A percentile compares a stretch with the other conserved stretches of the same genome.
phyloP scores from a whole-genome alignment of 2,113 vertebrate genomes.

The Asarcornis scutulata region DNA sequence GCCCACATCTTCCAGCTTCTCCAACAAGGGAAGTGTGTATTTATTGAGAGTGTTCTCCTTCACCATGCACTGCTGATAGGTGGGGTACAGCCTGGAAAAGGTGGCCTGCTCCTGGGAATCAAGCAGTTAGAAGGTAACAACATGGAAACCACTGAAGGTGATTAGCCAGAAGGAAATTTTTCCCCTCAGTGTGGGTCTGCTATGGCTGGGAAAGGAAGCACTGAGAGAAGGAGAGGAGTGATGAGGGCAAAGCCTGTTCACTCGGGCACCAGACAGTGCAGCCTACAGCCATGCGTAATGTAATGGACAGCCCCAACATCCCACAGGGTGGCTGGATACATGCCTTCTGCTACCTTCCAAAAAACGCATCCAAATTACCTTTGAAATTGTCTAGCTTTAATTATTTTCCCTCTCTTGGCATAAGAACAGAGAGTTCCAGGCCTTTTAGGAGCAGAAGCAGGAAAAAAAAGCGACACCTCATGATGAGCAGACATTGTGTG shows the following conservation, averaged over 20 bases:
- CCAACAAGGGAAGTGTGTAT: neutral
- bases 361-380: neutral
- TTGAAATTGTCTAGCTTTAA: neutral
- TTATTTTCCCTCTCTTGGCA: neutral
- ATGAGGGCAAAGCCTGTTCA: neutral
- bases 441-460: neutral
- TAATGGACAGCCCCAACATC: neutral
- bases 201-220: neutral
- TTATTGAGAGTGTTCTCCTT: neutral
- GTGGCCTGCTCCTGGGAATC: neutral
- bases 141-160: neutral
- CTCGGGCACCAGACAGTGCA: neutral
- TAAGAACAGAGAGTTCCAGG: neutral
- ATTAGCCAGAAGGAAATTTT: neutral
- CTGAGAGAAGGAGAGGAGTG: neutral
- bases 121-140: neutral
- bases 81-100: neutral
- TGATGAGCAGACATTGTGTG: neutral
- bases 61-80: neutral
- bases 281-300: accelerated
- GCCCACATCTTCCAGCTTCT: neutral
- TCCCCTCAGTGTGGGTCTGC: neutral
- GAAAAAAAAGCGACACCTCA: neutral
- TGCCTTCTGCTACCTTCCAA: neutral
- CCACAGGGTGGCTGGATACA: neutral